Conservation (phyloP, 2,113 vertebrate genomes). For the Motacilla tschutschensis region DNA sequence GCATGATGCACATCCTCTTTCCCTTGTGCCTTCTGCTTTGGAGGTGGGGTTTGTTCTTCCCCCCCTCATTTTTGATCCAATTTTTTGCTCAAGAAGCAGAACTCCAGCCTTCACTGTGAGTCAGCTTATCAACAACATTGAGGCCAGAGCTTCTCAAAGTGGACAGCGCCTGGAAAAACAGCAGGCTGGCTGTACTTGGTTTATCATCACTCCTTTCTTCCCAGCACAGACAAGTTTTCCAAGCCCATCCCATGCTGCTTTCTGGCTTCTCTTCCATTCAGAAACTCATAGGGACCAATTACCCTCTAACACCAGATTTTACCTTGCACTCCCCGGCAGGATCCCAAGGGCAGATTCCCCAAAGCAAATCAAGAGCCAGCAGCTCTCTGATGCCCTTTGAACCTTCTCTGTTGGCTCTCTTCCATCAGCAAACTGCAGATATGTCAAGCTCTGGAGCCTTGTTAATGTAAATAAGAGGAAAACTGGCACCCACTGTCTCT, state of each 20-base stretch:
- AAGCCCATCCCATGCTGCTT: background rate
- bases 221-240: background rate
- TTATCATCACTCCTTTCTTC: background rate
- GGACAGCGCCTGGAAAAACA: background rate
- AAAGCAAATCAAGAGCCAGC: background rate
- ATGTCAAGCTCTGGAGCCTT: background rate
- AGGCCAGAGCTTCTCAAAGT: background rate
- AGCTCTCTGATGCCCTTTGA: background rate
- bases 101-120: background rate
- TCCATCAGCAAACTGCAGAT: background rate
- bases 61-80: background rate
- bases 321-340: background rate
- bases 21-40: background rate
- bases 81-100: background rate
- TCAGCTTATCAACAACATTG: background rate
- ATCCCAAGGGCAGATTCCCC: background rate
- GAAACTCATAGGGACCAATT: background rate
- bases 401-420: background rate
- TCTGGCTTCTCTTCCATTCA: background rate
- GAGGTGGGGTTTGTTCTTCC: background rate
- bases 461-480: background rate
- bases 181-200: background rate
- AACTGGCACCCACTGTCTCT: rapidly evolving
- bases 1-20: background rate
- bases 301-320: background rate